Evolutionary conservation across 2,888 invertebrate species (phyloP), one percentile per base, ranked within the genome.

Genomic region (Ormyrus thymus): DNA sequence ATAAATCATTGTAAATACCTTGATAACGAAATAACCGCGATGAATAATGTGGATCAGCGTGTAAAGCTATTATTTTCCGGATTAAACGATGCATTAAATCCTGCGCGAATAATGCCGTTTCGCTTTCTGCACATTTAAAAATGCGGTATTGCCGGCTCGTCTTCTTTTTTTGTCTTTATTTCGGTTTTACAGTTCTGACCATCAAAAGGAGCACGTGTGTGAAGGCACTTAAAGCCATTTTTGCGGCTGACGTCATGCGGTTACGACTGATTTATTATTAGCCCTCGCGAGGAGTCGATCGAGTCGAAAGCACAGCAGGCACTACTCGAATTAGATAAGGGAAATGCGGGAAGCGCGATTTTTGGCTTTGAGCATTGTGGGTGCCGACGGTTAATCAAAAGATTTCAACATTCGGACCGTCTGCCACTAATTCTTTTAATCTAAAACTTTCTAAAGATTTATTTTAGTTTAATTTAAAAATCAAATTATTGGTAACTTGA

Each of bases 1-100:
- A 69, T 69, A 69, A 69, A 69, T 69, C 68, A 56, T 69, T 46
- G 43, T 56, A 69, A 69, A 69, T 69, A 69, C 48, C 48, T 69
- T 58, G 58, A 69, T 69, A 58, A 48, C 62, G 43, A 11, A 13
- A 48, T 62, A 46, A 46, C 55, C 29, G n/a, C 13, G 13, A 53
- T 73, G 73, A 74, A 43, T 61, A 65, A 74, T 74, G 64, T 50
- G 48, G 50, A 51, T 43, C 69, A 66, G 56, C 46, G 29, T 45
- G 46, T 29, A 46, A 45, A 11, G 55, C 68, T 55, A 68, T 29
- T 68, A 68, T 70, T 59, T 59, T 29, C 56, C 7, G 58, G 29
- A 29, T 29, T 29, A 29, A 29, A 29, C 29, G 29, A 1, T 29
- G 29, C 29, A 29, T 29, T 29, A 29, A 29, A 29, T 2, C 29